Evolutionary conservation across 2,113 vertebrate species (phyloP).

Genomic region (Plectropomus leopardus): DNA sequence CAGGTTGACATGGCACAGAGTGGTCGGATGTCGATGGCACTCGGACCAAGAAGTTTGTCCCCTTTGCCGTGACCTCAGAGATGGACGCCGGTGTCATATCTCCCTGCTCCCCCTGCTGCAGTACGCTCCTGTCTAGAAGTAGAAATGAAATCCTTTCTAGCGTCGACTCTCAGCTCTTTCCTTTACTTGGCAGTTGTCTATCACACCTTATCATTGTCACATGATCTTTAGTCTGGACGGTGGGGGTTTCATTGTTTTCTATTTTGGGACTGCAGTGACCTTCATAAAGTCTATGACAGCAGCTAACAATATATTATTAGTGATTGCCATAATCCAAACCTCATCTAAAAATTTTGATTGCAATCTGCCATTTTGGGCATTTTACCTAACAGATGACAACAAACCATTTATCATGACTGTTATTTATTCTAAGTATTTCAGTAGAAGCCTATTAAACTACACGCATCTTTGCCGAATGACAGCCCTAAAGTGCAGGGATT

Average conservation of each 20-base stretch:
- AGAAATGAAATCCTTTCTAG: conserved; percentile 48
- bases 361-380: too few species aligned
- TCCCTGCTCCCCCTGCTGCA: conserved; percentile 32
- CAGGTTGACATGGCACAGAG: conserved; percentile 76
- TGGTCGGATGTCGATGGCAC: conserved; percentile 56
- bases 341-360: too few species aligned
- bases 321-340: too few species aligned
- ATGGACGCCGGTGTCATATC: conserved; percentile 60
- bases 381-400: too few species aligned
- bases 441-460: too few species aligned
- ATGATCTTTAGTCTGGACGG: not conserved
- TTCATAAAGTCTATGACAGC: not conserved
- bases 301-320: too few species aligned
- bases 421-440: too few species aligned
- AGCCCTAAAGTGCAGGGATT: too few species aligned
- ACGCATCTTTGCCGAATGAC: too few species aligned
- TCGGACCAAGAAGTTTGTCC: conserved; percentile 60
- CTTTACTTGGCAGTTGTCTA: conserved; percentile 53
- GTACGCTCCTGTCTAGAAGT: conserved; percentile 24
- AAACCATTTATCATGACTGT: too few species aligned
- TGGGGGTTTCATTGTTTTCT: not conserved
- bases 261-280: not conserved
- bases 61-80: conserved; percentile 72
- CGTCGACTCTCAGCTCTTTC: conserved; percentile 23
- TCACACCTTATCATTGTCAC: conserved; percentile 37